Evolutionary conservation across 1,140 invertebrate species (phyloP).

Genomic region (Anthonomus grandis): DNA sequence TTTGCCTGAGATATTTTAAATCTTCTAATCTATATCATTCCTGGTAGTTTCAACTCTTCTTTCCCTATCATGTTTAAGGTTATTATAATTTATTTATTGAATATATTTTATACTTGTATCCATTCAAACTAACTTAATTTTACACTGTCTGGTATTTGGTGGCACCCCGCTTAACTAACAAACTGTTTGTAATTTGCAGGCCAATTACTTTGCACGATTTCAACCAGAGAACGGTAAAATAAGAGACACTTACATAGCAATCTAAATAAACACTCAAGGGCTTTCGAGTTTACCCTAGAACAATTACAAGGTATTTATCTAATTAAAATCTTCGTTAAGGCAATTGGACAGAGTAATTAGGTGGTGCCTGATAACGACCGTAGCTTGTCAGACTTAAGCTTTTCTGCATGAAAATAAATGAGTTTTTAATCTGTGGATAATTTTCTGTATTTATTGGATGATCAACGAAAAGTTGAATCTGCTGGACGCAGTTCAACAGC

Average conservation of each 20-base stretch:
- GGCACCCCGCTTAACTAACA: too few species aligned
- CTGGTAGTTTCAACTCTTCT: too few species aligned
- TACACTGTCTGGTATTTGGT: too few species aligned
- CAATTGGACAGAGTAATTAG: conserved; percentile 13
- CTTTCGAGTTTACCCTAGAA: conserved; percentile 20
- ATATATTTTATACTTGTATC: too few species aligned
- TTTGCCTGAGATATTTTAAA: too few species aligned
- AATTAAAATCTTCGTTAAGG: conserved; percentile 11
- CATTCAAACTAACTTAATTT: too few species aligned
- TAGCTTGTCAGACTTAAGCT: background rate
- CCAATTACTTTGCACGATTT: conserved; percentile 26
- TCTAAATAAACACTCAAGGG: conserved; percentile 21
- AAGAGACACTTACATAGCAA: conserved; percentile 30
- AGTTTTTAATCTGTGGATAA: background rate
- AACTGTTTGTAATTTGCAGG: conserved; percentile 28
- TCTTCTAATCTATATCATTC: too few species aligned
- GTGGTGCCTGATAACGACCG: background rate
- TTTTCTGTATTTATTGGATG: background rate
- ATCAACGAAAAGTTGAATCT: too few species aligned
- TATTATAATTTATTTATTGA: too few species aligned
- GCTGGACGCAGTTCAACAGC: too few species aligned
- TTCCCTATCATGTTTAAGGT: too few species aligned
- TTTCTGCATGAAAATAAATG: background rate
- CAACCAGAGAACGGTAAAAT: conserved; percentile 19
- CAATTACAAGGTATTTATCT: conserved; percentile 26